Percentiles rank a stretch among this genome's conserved stretches.
phyloP scores from a whole-genome alignment of 2,113 vertebrate genomes.

The Dendrocopos noguchii region DNA sequence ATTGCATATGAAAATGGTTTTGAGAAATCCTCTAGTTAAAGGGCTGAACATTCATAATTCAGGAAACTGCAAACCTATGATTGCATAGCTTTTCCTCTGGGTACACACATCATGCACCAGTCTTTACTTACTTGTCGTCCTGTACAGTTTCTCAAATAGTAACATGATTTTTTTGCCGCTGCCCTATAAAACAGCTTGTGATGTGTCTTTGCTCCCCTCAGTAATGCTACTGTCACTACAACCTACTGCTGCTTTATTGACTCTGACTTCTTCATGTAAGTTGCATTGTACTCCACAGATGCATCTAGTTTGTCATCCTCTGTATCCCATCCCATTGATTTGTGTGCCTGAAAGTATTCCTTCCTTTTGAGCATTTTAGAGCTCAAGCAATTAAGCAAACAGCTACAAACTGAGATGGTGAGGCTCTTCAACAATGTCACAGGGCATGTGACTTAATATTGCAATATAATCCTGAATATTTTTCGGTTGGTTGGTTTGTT shows the following conservation, averaged over 20 bases:
- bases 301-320: neutral
- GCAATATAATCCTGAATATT: neutral
- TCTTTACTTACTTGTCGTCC: neutral
- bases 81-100: neutral
- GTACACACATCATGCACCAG: neutral
- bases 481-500: neutral
- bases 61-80: neutral
- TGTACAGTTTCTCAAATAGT: neutral
- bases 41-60: neutral
- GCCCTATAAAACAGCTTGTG: neutral
- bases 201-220: neutral
- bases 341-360: neutral
- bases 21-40: neutral
- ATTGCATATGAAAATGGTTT: neutral
- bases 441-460: neutral
- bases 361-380: neutral
- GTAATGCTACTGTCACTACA: neutral
- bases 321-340: neutral
- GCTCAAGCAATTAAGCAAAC: neutral
- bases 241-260: neutral
- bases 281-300: neutral
- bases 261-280: neutral
- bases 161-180: neutral
- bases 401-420: neutral
- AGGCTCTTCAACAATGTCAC: neutral